These are phyloP conservation scores for Paraplagusia blochii DNA, from an alignment of 2,113 vertebrate genomes.

Conservation along the genomic window DNA sequence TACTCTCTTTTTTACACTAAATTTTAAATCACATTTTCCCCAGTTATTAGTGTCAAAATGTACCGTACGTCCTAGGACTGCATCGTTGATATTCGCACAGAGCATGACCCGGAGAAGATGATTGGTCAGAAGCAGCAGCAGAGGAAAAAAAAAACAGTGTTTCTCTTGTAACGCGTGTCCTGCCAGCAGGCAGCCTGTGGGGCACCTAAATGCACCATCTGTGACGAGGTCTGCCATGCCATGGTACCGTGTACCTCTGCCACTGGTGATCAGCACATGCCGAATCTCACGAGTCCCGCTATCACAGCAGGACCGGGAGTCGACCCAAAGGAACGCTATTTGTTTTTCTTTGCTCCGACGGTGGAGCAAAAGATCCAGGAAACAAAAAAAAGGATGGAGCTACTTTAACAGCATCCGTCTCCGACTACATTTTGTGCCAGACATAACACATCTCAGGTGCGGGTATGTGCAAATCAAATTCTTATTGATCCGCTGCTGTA, in stretches of 20 bases:
- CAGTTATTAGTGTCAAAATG: not conserved
- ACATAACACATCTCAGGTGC: slow-evolving; percentile 7
- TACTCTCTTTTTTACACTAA: not conserved
- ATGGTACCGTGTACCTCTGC: slow-evolving; percentile 50
- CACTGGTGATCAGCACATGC: slow-evolving; percentile 37
- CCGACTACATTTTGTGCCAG: slow-evolving; percentile 1
- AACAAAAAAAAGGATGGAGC: not conserved
- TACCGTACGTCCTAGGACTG: slow-evolving; percentile 32
- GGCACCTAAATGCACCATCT: slow-evolving; percentile 66
- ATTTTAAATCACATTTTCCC: not conserved
- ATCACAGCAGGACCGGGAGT: slow-evolving; percentile 21
- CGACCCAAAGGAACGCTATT: slow-evolving; percentile 27
- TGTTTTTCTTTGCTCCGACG: slow-evolving; percentile 27
- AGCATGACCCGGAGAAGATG: slow-evolving; percentile 30
- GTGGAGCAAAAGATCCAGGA: not conserved
- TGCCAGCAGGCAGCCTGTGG: slow-evolving; percentile 65
- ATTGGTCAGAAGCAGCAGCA: slow-evolving; percentile 47
- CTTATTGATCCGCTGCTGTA: slow-evolving; percentile 18
- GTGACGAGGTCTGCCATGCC: slow-evolving; percentile 59
- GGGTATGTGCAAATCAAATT: slow-evolving; percentile 8
- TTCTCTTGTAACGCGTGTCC: slow-evolving; percentile 60
- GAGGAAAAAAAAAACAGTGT: slow-evolving; percentile 41
- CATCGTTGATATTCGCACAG: slow-evolving; percentile 14
- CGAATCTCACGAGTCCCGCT: slow-evolving; percentile 35
- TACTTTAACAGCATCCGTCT: not conserved